Evolutionary conservation across 2,888 invertebrate species (phyloP).

Genomic region (Hyalella azteca): DNA sequence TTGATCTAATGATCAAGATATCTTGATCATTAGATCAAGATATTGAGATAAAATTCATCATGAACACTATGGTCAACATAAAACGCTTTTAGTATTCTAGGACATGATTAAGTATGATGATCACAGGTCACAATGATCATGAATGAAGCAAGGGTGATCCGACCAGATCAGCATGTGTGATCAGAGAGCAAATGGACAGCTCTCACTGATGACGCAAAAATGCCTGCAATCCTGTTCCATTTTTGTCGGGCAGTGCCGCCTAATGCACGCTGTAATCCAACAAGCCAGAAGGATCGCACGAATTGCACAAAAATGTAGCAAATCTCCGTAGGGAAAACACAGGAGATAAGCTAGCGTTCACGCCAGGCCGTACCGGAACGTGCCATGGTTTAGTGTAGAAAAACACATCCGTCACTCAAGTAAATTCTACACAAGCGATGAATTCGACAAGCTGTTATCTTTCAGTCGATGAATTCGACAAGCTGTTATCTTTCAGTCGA

Average conservation of each 20-base stretch:
- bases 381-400: too few species aligned
- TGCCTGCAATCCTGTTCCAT: conserved; percentile 14
- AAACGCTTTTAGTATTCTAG: too few species aligned
- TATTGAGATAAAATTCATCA: too few species aligned
- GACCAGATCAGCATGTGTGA: conserved; percentile 14
- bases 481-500: too few species aligned
- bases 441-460: too few species aligned
- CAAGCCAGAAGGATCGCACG: conserved; percentile 40
- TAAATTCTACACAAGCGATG: too few species aligned
- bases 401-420: too few species aligned
- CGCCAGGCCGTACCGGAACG: too few species aligned
- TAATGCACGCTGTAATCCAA: conserved; percentile 36
- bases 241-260: not conserved
- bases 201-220: conserved; percentile 7
- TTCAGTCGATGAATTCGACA: too few species aligned
- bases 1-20: too few species aligned
- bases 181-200: conserved; percentile 22
- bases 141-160: not conserved
- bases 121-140: not conserved
- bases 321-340: conserved; percentile 32
- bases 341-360: conserved; percentile 20
- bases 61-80: too few species aligned
- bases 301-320: conserved; percentile 40
- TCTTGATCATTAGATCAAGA: too few species aligned
- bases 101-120: not conserved